Conservation (phyloP, 2,797 vertebrate genomes). For the Apogon talboti region DNA sequence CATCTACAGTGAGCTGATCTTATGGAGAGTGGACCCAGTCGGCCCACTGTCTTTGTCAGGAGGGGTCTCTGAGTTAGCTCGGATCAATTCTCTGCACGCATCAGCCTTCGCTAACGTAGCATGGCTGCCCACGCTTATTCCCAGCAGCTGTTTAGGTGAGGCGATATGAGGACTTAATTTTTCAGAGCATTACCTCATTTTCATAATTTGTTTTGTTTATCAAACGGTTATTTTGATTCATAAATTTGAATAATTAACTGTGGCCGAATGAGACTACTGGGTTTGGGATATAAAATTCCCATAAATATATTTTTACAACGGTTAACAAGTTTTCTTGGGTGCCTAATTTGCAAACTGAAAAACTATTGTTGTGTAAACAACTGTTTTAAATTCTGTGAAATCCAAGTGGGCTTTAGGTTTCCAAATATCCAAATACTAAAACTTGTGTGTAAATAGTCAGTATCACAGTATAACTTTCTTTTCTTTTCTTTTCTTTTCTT, state of each 20-base stretch:
- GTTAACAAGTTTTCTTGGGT: constrained; percentile 3
- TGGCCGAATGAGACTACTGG: constrained; percentile 10
- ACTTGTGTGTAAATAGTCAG: not conserved
- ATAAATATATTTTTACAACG: constrained; percentile 1
- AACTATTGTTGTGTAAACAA: not conserved
- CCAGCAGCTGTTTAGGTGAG: constrained; percentile 97
- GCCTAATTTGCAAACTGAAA: constrained; percentile 15
- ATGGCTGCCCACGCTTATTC: constrained; percentile 96
- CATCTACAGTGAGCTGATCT: constrained; percentile 97
- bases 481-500: not conserved
- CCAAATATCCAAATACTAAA: not conserved
- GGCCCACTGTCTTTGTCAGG: constrained; percentile 96
- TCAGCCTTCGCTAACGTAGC: constrained; percentile 98
- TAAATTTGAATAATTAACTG: constrained; percentile 6
- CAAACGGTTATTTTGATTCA: constrained; percentile 15
- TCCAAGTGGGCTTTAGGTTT: not conserved
- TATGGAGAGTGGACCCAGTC: constrained; percentile 98
- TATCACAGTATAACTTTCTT: not conserved
- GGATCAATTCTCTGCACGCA: constrained; percentile 96
- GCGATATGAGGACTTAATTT: constrained; percentile 11
- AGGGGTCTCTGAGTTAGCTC: constrained; percentile 96
- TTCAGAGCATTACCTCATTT: constrained; percentile 14
- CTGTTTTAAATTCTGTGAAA: constrained; percentile 1
- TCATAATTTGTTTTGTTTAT: constrained; percentile 9
- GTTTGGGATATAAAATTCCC: not conserved